Evolutionary conservation across 2,797 vertebrate species (phyloP).

Genomic region (Enoplosus armatus): DNA sequence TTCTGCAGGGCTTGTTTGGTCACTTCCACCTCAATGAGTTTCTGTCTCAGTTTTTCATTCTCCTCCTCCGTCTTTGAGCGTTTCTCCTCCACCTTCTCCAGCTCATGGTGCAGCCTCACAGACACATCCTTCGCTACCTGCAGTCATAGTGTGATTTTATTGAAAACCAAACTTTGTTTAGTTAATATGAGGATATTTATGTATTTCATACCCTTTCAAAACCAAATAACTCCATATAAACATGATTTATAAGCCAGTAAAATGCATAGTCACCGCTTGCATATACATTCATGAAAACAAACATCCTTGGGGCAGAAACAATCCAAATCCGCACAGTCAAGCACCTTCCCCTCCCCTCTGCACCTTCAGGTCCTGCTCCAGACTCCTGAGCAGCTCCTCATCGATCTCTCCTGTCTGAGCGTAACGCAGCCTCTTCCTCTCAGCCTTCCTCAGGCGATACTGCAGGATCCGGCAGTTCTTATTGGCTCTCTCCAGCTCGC

Average conservation of each 20-base stretch:
- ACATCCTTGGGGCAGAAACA: background rate
- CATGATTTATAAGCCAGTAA: background rate
- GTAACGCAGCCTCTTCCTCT: constrained; percentile 94
- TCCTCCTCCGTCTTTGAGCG: constrained; percentile 96
- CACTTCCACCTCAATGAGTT: constrained; percentile 95
- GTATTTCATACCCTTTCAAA: background rate
- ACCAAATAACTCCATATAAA: background rate
- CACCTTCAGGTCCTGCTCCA: constrained; percentile 98
- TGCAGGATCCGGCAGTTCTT: constrained; percentile 99
- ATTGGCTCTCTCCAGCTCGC: constrained; percentile 96
- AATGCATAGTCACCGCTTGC: background rate
- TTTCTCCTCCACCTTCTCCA: constrained; percentile 98
- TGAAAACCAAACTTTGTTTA: background rate
- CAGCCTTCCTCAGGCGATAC: constrained; percentile 97
- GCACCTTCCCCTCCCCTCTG: background rate
- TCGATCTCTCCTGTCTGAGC: constrained; percentile 95
- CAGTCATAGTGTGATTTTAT: background rate
- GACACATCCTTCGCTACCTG: constrained; percentile 99
- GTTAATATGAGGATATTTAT: background rate
- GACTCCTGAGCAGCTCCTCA: constrained; percentile 94
- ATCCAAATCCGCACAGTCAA: background rate
- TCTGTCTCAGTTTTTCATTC: constrained; percentile 95
- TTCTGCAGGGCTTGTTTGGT: constrained; percentile 96
- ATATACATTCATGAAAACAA: background rate
- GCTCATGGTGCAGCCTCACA: constrained; percentile 95